Evolutionary conservation across 2,113 vertebrate species (phyloP).

Genomic region (Speoplatyrhinus poulsoni): DNA sequence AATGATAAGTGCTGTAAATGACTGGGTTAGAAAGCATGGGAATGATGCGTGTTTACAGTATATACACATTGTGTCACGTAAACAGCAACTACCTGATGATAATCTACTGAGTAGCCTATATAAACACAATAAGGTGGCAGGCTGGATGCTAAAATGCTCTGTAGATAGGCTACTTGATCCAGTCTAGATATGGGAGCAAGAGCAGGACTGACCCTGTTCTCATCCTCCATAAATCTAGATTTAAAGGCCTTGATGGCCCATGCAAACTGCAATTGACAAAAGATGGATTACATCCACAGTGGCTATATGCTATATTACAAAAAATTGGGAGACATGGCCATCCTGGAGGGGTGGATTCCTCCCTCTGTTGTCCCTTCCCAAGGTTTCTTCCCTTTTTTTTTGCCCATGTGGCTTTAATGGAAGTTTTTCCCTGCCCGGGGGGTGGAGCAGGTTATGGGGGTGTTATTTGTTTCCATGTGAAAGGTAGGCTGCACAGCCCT

Average conservation of each 20-base stretch:
- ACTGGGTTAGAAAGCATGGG: neutral
- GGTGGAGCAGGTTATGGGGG: no score
- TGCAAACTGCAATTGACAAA: conserved; percentile 6
- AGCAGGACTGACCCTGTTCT: neutral
- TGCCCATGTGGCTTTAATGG: no score
- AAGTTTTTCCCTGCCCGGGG: no score
- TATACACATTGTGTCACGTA: neutral
- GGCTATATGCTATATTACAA: no score
- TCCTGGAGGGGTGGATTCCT: no score
- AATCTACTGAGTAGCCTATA: neutral
- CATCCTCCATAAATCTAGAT: neutral
- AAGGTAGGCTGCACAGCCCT: no score
- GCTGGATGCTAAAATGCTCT: conserved; percentile 2
- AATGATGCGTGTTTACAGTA: neutral
- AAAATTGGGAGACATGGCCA: no score
- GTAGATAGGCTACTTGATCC: neutral
- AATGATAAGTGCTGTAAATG: neutral
- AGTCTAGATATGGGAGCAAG: neutral
- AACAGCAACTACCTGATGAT: neutral
- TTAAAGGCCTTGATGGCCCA: neutral
- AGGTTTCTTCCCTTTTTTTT: no score
- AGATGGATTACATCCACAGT: neutral
- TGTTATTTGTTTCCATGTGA: no score
- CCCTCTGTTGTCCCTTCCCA: no score
- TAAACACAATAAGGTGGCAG: neutral